These are phyloP conservation scores for Eulemur rufifrons DNA, from an alignment of 2,113 vertebrate genomes.

Conservation along the genomic window DNA sequence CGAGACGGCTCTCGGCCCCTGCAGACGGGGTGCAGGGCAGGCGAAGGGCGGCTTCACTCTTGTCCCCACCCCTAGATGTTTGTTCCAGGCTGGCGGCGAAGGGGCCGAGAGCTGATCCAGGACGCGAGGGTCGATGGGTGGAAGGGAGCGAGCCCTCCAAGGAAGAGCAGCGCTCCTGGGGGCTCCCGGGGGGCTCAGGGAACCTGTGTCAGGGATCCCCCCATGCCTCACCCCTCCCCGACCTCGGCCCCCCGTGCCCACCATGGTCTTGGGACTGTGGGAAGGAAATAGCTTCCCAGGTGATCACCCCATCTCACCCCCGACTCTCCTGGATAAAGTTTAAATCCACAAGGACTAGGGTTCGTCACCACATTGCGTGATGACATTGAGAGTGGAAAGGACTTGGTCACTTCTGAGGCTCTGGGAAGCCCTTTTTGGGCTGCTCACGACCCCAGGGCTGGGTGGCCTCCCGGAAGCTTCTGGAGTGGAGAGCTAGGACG, in stretches of 20 bases:
- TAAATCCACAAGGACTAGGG: background rate
- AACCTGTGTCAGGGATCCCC: too few species aligned
- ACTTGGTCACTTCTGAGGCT: background rate
- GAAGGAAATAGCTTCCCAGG: background rate
- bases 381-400: background rate
- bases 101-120: background rate
- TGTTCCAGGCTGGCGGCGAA: background rate
- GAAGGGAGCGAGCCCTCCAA: background rate
- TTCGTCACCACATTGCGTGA: too few species aligned
- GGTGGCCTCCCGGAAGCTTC: background rate
- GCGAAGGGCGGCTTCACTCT: rapidly evolving
- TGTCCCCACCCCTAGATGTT: background rate
- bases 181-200: rapidly evolving
- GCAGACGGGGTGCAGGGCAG: too few species aligned
- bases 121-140: background rate
- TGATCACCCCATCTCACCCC: too few species aligned
- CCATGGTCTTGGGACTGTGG: background rate
- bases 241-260: background rate
- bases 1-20: background rate
- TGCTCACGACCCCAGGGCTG: background rate
- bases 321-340: background rate
- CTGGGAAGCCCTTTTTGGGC: background rate
- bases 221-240: rapidly evolving
- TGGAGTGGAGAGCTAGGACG: background rate
- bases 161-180: background rate